Percentiles rank a stretch among this genome's conserved stretches.
Conservation (phyloP, 2,113 vertebrate genomes). For the Sminthopsis crassicaudata region DNA sequence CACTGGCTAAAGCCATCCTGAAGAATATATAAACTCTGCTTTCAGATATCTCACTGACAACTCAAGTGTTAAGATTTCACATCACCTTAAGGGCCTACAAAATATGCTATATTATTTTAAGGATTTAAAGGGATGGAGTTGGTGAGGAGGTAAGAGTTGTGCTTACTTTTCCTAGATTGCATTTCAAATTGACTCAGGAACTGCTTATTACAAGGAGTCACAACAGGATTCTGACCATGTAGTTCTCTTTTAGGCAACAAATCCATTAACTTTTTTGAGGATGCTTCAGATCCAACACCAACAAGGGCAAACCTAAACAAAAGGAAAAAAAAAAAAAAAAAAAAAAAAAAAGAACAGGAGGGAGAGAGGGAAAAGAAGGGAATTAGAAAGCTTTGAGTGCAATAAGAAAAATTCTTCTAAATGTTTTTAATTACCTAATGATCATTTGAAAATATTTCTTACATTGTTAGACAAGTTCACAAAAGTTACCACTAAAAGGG, state of each 20-base stretch:
- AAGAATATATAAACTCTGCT: not conserved
- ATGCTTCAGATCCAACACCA: slow-evolving; percentile 96
- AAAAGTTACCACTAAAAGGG: not conserved
- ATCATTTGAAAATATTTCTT: slow-evolving; percentile 29
- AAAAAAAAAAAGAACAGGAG: not conserved
- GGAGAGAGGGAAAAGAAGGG: slow-evolving; percentile 7
- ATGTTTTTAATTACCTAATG: slow-evolving; percentile 35
- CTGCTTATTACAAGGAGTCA: slow-evolving; percentile 98
- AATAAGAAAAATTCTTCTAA: slow-evolving; percentile 28
- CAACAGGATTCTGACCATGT: slow-evolving; percentile 98
- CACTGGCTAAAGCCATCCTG: slow-evolving; percentile 22
- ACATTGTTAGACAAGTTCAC: slow-evolving; percentile 11
- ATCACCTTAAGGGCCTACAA: slow-evolving; percentile 40
- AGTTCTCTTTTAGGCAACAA: slow-evolving; percentile 97
- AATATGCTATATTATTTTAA: slow-evolving; percentile 52
- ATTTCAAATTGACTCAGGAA: slow-evolving; percentile 99
- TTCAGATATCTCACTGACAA: not conserved
- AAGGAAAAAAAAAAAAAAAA: slow-evolving; percentile 14
- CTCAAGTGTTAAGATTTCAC: slow-evolving; percentile 26
- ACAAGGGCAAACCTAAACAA: slow-evolving; percentile 95
- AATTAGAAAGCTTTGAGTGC: not conserved
- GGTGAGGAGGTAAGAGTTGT: not conserved
- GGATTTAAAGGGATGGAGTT: slow-evolving; percentile 19
- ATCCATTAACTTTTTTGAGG: slow-evolving; percentile 97
- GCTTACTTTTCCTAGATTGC: slow-evolving; percentile 99